Evolutionary conservation across 2,888 invertebrate genomes (phyloP), one percentile per base, ranked within the genome.

Genomic region (Pyrochroa serraticornis): DNA sequence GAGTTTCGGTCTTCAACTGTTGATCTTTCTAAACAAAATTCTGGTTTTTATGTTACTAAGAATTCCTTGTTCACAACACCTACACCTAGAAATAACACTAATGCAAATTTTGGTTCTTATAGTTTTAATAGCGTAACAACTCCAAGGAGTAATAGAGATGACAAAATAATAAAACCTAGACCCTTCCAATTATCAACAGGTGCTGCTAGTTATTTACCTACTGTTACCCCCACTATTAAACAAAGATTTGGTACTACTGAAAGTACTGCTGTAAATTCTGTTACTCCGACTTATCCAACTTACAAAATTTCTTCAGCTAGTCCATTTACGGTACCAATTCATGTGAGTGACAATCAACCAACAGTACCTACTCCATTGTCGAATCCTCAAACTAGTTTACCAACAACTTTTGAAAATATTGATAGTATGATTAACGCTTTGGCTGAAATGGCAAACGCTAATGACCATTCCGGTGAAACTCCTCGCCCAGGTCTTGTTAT

Each of bases 371-470:
- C 75, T 5, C 64, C 72, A 22, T 62, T 62, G 9, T 48, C 65
- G 6, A 79, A 80, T 1, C 78, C 80, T 2, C 79, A 81, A 58
- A 79, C 74, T 1, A 22, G 33, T 6, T 47, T 49, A 14, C 56
- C 59, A 31, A 70, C 71, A 1, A 85, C 88, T 51, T 82, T 85
- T 50, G 87, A 90, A 66, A 86, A 90, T 70, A 84, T 89, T 0
- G 83, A 88, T 58, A 85, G 86, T 60, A 86, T 91, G 81, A 79
- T 91, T 42, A 85, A 86, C 60, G 90, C 90, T 38, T 78, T 91
- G 7, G 83, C 82, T 64, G 81, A 87, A 60, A 77, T 90, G 0
- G 84, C 84, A 37, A 80, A 84, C 2, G 75, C 81, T 6, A 79
- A 82, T 12, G 83, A 83, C 33, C 82, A 81, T 61, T 79, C 78